Base-by-base conservation (phyloP, 2,113 vertebrate genomes). In the Tragelaphus buxtoni region DNA sequence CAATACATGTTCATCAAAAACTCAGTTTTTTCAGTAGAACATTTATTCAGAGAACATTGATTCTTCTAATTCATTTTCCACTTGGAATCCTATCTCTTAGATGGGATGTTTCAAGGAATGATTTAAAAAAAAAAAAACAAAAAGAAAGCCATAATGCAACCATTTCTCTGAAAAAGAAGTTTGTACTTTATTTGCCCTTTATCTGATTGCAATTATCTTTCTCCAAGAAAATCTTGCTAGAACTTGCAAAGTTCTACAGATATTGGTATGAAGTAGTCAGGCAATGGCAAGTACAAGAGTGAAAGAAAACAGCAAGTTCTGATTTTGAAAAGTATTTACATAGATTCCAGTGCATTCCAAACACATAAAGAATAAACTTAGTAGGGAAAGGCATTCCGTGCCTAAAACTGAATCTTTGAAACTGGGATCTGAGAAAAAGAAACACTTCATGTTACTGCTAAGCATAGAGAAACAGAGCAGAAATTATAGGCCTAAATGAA, bases 261-360 rank as follows among this genome's bases (percentile, higher is more conserved):
- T 91, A 81, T 76, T 86, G 28, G 53, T 87, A 85, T n/a, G 60
- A 61, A 88, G 30, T 39, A 69, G n/a, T 82, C 83, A 97, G 79
- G 87, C 60, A 61, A 88, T 26, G 53, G 91, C 84, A 95, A 88
- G 84, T 76, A 24, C 55, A 60, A 81, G 72, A 85, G 47, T 39
- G 45, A 39, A 63, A 80, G 39, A 79, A 91, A 89, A n/a, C 24
- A n/a, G 18, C 7, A 32, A 97, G 88, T 96, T n/a, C 47, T 93
- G 80, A 93, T 92, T 90, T 87, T 85, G 92, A 87, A 87, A 97
- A 96, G 95, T 95, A 97, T 97, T 96, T 92, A 94, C 80, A 90
- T 76, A 96, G 84, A 97, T 97, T 97, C 95, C 97, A 97, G 97
- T 47, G 60, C 92, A 96, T 97, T 98, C 94, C 95, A 96, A 94